Evolutionary conservation across 2,797 vertebrate species (phyloP).

Genomic region (Peromyscus eremicus): DNA sequence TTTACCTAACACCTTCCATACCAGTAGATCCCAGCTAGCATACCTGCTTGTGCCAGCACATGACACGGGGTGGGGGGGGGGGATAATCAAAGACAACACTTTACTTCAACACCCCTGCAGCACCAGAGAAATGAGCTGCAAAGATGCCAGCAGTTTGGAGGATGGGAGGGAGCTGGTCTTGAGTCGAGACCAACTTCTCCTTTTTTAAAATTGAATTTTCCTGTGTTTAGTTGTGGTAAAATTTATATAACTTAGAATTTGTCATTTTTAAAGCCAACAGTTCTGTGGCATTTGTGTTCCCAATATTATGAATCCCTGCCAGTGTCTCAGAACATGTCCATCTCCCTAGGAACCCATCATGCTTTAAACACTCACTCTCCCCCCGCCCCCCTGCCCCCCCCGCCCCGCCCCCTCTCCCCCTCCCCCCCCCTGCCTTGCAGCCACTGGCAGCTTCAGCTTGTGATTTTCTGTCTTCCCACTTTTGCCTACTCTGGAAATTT

Average conservation of each 20-base stretch:
- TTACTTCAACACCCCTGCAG: neutral
- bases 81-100: neutral
- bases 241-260: neutral
- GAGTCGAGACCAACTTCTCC: neutral
- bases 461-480: neutral
- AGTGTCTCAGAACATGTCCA: neutral
- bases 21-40: neutral
- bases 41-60: neutral
- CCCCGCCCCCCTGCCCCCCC: no score
- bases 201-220: neutral
- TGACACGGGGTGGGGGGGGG: neutral
- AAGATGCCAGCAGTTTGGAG: neutral
- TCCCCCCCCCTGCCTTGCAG: fast-evolving
- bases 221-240: neutral
- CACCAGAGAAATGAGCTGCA: neutral
- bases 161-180: neutral
- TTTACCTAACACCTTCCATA: neutral
- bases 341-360: neutral
- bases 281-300: neutral
- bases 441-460: neutral
- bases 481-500: neutral
- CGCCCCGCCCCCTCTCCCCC: fast-evolving
- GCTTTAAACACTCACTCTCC: no score
- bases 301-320: neutral
- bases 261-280: neutral